phyloP scores from a whole-genome alignment of 2,888 invertebrate species.

The Sarcophaga caerulescens region DNA sequence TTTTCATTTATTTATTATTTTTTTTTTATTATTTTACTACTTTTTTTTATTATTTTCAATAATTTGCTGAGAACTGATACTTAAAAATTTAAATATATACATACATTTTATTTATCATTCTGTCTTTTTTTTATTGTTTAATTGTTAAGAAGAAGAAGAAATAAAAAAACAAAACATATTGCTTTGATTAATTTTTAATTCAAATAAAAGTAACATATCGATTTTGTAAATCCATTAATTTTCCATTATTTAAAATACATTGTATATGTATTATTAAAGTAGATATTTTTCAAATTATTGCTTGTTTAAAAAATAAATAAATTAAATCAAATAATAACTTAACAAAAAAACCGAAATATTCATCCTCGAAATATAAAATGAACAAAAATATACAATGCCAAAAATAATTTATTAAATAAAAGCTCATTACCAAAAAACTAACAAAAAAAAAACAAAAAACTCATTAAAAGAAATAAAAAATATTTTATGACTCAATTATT shows the following conservation, averaged over 20 bases:
- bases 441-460: conserved; percentile 63
- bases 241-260: conserved; percentile 51
- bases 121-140: no score
- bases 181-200: conserved; percentile 52
- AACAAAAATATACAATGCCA: conserved; percentile 45
- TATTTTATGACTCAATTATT: conserved; percentile 70
- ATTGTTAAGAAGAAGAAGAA: no score
- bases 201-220: conserved; percentile 69
- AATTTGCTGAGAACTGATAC: no score
- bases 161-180: not conserved
- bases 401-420: conserved; percentile 59
- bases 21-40: no score
- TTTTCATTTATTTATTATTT: no score
- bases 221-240: conserved; percentile 62
- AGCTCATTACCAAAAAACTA: conserved; percentile 58
- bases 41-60: no score
- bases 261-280: conserved; percentile 13
- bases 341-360: conserved; percentile 40
- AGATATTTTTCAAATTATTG: conserved; percentile 40
- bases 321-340: not conserved
- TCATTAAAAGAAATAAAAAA: conserved; percentile 29
- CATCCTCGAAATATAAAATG: conserved; percentile 31
- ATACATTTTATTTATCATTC: no score
- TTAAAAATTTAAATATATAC: no score
- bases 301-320: conserved; percentile 51